These are phyloP conservation scores for Lates japonicus DNA, from an alignment of 2,797 vertebrate genomes.

Conservation along the genomic window DNA sequence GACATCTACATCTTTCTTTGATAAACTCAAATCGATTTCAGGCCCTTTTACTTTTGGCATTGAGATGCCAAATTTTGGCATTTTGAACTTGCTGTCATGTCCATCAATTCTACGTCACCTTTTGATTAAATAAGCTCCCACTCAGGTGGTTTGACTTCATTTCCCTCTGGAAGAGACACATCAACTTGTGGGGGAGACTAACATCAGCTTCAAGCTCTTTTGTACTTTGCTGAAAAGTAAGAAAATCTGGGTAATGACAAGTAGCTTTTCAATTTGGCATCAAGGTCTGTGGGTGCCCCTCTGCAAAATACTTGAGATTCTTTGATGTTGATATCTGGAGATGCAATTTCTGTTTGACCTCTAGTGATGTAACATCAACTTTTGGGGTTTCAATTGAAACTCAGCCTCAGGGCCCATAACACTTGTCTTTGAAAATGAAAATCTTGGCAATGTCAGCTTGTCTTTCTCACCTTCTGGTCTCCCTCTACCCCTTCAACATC, in stretches of 20 bases:
- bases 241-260: slow-evolving; percentile 76
- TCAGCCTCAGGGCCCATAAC: slow-evolving; percentile 17
- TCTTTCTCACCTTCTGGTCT: slow-evolving; percentile 17
- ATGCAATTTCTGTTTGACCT: slow-evolving; percentile 21
- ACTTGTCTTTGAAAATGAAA: not conserved
- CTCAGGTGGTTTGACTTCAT: slow-evolving; percentile 51
- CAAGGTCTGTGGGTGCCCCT: slow-evolving; percentile 46
- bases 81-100: slow-evolving; percentile 50
- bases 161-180: slow-evolving; percentile 39
- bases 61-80: not conserved
- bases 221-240: slow-evolving; percentile 56
- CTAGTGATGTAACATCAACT: slow-evolving; percentile 32
- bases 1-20: slow-evolving; percentile 66
- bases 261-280: slow-evolving; percentile 62
- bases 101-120: slow-evolving; percentile 42
- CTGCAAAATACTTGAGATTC: slow-evolving; percentile 23
- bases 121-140: slow-evolving; percentile 49
- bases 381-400: slow-evolving; percentile 33
- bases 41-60: slow-evolving; percentile 45
- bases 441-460: fast-evolving
- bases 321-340: slow-evolving; percentile 35
- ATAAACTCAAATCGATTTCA: slow-evolving; percentile 31
- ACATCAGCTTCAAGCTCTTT: slow-evolving; percentile 48
- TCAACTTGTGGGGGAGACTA: slow-evolving; percentile 47
- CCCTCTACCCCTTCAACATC: not conserved